Evolutionary conservation across 2,797 vertebrate species (phyloP), one percentile per base, ranked within the genome.

Genomic region (Enteromius argenteus): DNA sequence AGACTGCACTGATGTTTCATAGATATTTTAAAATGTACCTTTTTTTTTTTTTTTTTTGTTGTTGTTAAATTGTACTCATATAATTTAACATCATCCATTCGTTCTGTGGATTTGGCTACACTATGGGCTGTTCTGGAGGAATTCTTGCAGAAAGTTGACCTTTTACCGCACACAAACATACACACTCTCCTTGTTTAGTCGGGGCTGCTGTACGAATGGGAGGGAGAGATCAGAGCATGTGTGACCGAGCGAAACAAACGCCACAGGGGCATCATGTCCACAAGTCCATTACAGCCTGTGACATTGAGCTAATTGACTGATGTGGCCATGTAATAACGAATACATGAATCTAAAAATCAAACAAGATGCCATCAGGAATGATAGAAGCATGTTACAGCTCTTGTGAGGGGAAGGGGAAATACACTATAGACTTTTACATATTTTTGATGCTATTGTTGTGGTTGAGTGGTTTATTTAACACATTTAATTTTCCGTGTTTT

Each of bases 261-360:
- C 91, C 90, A 90, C 83, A 44, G 92, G 92, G 91, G 86, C 87
- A 81, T 88, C 81, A 62, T 87, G 89, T 91, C 91, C 90, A 88
- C 86, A 81, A 90, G 90, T 90, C 90, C 89, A 89, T 92, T 91
- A 91, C 85, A 89, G 88, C 73, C 89, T 84, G 73, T 87, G 92
- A 93, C 90, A 92, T 92, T 89, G 92, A 94, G 91, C 89, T 93
- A 92, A 94, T 93, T 90, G 93, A 94, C 87, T 89, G 80, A 83
- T 72, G 44, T 82, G 82, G 81, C 56, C 83, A 81, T 86, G 88
- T 86, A 84, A 83, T 87, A 58, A 85, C 46, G 42, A 84, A 89
- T 86, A 87, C 68, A 86, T 80, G 51, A 81, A 69, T 66, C 23
- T 39, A 39, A 21, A 9, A 64, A n/a, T 37, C 8, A 17, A 76